phyloP scores from a whole-genome alignment of 1,140 invertebrate species.

The Leptopilina boulardi region DNA sequence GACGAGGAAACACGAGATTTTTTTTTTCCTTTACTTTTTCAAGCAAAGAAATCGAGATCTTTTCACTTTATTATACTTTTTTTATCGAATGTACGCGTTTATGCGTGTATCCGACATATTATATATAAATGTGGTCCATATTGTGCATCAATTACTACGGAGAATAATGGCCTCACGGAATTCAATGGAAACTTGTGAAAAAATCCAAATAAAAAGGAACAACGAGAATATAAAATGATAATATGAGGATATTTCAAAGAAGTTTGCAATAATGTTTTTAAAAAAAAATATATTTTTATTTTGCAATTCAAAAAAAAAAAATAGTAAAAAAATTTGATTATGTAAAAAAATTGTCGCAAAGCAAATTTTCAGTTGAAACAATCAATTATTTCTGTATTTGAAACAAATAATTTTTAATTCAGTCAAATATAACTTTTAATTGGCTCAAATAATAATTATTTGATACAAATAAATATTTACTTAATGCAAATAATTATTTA shows the following conservation, averaged over 20 bases:
- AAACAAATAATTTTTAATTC: no score
- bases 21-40: not conserved
- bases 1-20: conserved; percentile 31
- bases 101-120: conserved; percentile 24
- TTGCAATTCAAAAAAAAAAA: no score
- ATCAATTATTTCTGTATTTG: no score
- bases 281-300: no score
- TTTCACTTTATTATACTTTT: not conserved
- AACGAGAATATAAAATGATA: not conserved
- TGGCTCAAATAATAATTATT: no score
- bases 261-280: no score
- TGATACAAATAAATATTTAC: no score
- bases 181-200: conserved; percentile 30
- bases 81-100: conserved; percentile 30
- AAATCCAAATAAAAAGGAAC: conserved; percentile 18
- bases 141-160: conserved; percentile 29
- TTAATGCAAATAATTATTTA: no score
- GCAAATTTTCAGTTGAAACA: no score
- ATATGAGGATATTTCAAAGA: not conserved
- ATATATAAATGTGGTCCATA: not conserved
- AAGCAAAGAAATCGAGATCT: conserved; percentile 27
- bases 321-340: no score
- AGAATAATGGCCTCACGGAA: not conserved
- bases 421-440: no score
- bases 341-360: no score